phyloP scores from a whole-genome alignment of 2,888 invertebrate species.

The Zaprionus obscuricornis region DNA sequence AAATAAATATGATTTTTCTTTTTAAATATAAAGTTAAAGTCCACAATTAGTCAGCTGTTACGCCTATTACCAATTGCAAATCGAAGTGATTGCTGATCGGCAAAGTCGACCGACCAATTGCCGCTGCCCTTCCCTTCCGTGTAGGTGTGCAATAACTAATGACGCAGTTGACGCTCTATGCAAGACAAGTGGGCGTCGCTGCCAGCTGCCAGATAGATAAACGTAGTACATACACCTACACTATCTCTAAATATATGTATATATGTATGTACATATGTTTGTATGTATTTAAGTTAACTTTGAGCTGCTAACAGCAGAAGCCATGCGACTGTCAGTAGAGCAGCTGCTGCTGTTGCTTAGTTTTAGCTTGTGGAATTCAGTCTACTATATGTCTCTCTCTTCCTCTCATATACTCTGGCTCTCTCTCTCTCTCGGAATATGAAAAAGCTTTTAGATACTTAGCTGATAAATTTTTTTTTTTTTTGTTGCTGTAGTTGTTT shows the following conservation, averaged over 20 bases:
- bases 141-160: constrained; percentile 22
- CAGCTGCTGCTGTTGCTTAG: constrained; percentile 8
- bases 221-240: not conserved
- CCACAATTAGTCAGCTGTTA: not conserved
- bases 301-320: constrained; percentile 61
- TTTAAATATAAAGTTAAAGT: too few species aligned
- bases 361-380: constrained; percentile 42
- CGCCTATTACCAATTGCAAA: too few species aligned
- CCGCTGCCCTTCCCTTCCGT: constrained; percentile 18
- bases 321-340: constrained; percentile 62
- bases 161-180: constrained; percentile 28
- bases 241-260: not conserved
- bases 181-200: constrained; percentile 32
- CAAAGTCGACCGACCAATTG: constrained; percentile 13
- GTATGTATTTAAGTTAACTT: constrained; percentile 15
- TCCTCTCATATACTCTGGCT: too few species aligned
- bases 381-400: constrained; percentile 30
- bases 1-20: too few species aligned
- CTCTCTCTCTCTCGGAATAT: constrained; percentile 4
- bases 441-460: constrained; percentile 32
- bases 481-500: constrained; percentile 26
- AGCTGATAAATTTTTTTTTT: constrained; percentile 32
- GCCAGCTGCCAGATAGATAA: constrained; percentile 28
- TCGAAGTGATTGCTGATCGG: not conserved
- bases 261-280: not conserved